Base-by-base conservation (phyloP, 2,888 invertebrate species). In the Lasius platythorax region DNA sequence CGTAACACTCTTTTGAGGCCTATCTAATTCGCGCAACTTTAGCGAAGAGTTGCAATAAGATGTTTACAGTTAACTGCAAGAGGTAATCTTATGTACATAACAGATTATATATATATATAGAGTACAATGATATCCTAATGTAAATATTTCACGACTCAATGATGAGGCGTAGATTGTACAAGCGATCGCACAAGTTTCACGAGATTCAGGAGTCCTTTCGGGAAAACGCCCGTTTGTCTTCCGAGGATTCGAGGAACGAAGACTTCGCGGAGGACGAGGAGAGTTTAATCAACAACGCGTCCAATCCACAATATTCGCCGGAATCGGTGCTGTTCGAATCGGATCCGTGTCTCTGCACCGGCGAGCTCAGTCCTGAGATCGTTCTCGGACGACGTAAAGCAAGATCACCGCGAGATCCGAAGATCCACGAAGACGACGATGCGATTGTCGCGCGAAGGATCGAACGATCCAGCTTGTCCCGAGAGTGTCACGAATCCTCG, bases 291-390 rank as follows among this genome's bases (percentile, higher is more conserved):
- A 5, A 37, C 37, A 37, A 28, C 1, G 63, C 67, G 5, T 56
- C 23, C n/a, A 73, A 63, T n/a, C 50, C 90, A 50, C 81, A 23
- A 23, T 23, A 88, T 70, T 92, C 92, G 0, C 92, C 93, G 0
- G 93, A 92, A 82, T 87, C 87, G 1, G 85, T 93, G 3, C 85
- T 93, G 8, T 91, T 85, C 33, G 91, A 90, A 53, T 72, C 87
- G 11, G 89, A 92, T 18, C 79, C 89, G 11, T n/a, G n/a, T 53
- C 46, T 88, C 4, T 87, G 83, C 67, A 89, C 79, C 74, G 87
- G 90, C 53, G 86, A 92, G 6, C 73, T 92, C 2, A 94, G 93
- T 73, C 92, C 92, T 3, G 91, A 92, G 75, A 89, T 93, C 78
- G 83, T 75, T 1, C 63, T 68, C 2, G 75, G 28, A 3, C 30